Conservation (phyloP, 1,140 invertebrate species). For the Hyles vespertilio region DNA sequence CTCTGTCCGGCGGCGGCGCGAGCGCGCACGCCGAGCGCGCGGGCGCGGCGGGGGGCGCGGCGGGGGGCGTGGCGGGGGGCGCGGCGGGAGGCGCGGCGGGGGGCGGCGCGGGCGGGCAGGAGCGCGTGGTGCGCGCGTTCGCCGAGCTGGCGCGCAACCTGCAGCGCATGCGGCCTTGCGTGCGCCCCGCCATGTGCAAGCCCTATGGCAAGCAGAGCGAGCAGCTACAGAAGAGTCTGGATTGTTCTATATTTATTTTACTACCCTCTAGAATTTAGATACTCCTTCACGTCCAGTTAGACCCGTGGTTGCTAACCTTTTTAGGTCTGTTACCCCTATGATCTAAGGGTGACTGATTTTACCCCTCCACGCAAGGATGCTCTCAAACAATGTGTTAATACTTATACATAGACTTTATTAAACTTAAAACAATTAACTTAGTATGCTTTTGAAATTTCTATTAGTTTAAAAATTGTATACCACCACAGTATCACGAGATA, state of each 20-base stretch:
- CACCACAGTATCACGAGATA: too few species aligned
- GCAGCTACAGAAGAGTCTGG: constrained; percentile 90
- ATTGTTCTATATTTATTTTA: background rate
- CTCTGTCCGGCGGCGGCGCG: constrained; percentile 61
- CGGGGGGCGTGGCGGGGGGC: constrained; percentile 38
- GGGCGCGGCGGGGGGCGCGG: constrained; percentile 24
- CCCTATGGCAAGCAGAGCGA: constrained; percentile 92
- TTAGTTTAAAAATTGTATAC: too few species aligned
- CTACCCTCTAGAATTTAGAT: too few species aligned
- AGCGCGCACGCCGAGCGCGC: constrained; percentile 13
- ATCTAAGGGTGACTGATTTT: too few species aligned
- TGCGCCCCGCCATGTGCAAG: constrained; percentile 90
- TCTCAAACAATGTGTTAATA: too few species aligned
- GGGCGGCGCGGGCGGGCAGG: constrained; percentile 77
- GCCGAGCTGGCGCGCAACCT: constrained; percentile 90
- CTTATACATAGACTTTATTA: too few species aligned
- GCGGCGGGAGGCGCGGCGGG: constrained; percentile 27
- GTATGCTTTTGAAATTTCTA: too few species aligned
- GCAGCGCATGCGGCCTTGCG: constrained; percentile 89
- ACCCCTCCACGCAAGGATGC: too few species aligned
- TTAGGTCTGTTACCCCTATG: too few species aligned
- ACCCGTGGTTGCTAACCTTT: too few species aligned
- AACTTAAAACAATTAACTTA: too few species aligned
- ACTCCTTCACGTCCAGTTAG: too few species aligned
- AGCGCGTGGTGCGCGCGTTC: constrained; percentile 88